Evolutionary conservation across 2,113 vertebrate species (phyloP).

Genomic region (Centropus bengalensis): DNA sequence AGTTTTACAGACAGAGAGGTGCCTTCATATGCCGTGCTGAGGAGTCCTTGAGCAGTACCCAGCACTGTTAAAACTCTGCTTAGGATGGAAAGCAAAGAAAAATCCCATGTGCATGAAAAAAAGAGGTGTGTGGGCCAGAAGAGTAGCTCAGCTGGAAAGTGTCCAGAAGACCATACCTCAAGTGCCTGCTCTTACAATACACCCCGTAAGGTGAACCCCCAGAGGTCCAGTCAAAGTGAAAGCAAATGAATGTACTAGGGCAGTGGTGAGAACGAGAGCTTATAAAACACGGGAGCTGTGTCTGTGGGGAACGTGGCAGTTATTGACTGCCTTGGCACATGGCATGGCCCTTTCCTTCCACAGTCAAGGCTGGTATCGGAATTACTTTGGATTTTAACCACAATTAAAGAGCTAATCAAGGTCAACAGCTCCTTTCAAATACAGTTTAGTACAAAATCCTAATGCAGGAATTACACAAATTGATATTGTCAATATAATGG

Average conservation of each 20-base stretch:
- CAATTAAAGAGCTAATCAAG: conserved; percentile 78
- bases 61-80: background rate
- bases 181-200: background rate
- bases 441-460: conserved; percentile 74
- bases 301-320: background rate
- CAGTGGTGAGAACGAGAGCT: background rate
- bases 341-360: conserved; percentile 17
- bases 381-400: conserved; percentile 75
- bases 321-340: conserved; percentile 12
- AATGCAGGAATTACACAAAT: conserved; percentile 76
- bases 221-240: background rate
- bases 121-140: background rate
- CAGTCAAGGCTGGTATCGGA: conserved; percentile 43
- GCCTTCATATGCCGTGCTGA: background rate
- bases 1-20: background rate
- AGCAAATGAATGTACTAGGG: background rate
- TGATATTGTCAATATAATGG: conserved; percentile 81
- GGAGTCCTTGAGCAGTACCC: background rate
- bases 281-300: background rate
- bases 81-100: background rate
- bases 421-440: conserved; percentile 75
- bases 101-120: background rate
- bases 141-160: background rate
- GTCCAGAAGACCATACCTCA: background rate
- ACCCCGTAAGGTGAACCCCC: background rate